These are phyloP conservation scores for Rhinolophus ferrumequinum DNA, from an alignment of 2,113 vertebrate species.

Conservation along the genomic window DNA sequence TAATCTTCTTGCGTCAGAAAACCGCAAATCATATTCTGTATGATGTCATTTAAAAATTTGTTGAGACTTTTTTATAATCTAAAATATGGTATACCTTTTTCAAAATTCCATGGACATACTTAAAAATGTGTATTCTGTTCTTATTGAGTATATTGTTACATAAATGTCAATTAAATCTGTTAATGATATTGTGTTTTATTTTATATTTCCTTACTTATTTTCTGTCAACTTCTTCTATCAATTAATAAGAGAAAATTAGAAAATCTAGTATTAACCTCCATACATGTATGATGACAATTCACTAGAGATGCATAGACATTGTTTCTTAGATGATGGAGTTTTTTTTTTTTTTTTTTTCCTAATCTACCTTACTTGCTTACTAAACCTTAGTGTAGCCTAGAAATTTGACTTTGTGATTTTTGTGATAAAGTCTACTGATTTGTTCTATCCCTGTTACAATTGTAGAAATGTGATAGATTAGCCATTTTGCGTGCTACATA, in stretches of 20 bases:
- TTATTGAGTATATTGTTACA: neutral
- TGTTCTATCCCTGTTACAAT: neutral
- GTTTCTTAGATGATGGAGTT: neutral
- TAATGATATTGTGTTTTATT: neutral
- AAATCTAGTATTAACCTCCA: neutral
- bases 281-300: neutral
- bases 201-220: neutral
- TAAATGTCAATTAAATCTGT: neutral
- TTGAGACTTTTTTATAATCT: neutral
- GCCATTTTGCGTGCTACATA: neutral
- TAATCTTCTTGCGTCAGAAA: neutral
- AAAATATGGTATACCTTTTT: neutral
- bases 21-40: neutral
- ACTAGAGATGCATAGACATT: too few species aligned
- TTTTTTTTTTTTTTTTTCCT: neutral
- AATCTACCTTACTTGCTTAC: neutral
- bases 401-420: neutral
- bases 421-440: neutral
- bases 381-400: neutral
- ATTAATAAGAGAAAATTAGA: neutral
- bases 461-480: neutral
- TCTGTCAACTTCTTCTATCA: neutral
- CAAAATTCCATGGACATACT: neutral
- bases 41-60: neutral
- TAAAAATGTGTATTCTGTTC: neutral